Base-by-base conservation (phyloP, 2,113 vertebrate genomes). In the Clupea harengus region DNA sequence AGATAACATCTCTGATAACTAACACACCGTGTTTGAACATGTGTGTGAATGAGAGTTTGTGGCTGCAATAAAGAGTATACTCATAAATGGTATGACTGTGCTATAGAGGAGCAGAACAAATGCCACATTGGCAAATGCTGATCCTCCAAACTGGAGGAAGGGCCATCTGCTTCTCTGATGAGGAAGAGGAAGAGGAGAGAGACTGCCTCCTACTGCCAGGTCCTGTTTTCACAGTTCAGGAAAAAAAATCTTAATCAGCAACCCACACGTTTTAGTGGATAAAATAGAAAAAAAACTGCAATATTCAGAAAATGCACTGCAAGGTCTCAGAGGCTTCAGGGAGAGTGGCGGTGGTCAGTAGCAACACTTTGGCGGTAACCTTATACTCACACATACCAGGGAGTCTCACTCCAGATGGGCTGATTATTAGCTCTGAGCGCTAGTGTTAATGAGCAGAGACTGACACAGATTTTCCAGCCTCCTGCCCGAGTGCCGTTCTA, bases 341-440 rank as follows among this genome's bases (percentile, higher is more conserved):
- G 25, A 32, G 13, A 60, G 28, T 32, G n/a, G 22, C 6, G 22
- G n/a, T 67, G 28, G 28, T 64, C 60, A 64, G 60, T 25, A 22
- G 60, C 22, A 64, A 22, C 60, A n/a, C 22, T 78, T 32, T 78
- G 72, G 72, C 64, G 32, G 64, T 13, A 54, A 15, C 17, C 60
- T 25, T 3, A 9, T 9, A 13, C 10, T 54, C 52, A 15, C 25
- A 78, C 13, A 39, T 25, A 8, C 64, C 4, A 10, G 39, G 45
- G 60, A 54, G 82, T 50, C 89, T 86, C 86, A 85, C 84, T 86
- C 91, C 92, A 93, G 88, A 92, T 91, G 90, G 90, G 83, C 81
- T 0, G 75, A 85, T 54, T 82, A 86, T 86, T 90, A 87, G 88
- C 47, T 39, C 78, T 6, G 50, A 86, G 81, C 80, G n/a, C 4